Percentiles rank a stretch among this genome's conserved stretches.
Evolutionary conservation across 2,888 invertebrate species (phyloP).

Genomic region (Achlya flavicornis): DNA sequence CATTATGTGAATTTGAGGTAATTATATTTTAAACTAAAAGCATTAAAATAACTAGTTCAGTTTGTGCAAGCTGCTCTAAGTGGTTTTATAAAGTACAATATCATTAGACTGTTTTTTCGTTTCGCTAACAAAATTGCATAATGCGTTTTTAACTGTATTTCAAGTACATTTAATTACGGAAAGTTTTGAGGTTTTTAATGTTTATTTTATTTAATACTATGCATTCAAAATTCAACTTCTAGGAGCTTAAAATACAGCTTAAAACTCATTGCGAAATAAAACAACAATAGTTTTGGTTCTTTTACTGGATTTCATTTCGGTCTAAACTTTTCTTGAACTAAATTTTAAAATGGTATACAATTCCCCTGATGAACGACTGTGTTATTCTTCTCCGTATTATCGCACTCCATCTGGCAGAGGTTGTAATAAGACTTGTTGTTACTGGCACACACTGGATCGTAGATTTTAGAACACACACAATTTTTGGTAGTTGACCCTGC

Average conservation of each 20-base stretch:
- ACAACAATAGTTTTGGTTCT: slow-evolving; percentile 17
- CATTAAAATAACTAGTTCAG: background rate
- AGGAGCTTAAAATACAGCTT: no score
- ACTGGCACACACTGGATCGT: slow-evolving; percentile 64
- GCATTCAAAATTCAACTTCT: no score
- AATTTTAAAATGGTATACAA: slow-evolving; percentile 55
- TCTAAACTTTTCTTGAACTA: background rate
- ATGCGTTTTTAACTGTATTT: slow-evolving; percentile 26
- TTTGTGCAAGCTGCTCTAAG: background rate
- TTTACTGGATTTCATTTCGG: slow-evolving; percentile 18
- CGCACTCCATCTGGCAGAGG: slow-evolving; percentile 58
- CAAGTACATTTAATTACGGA: slow-evolving; percentile 25
- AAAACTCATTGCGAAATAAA: no score
- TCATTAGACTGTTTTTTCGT: slow-evolving; percentile 21
- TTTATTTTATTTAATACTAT: slow-evolving; percentile 18
- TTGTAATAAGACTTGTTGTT: slow-evolving; percentile 62
- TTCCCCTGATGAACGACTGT: slow-evolving; percentile 55
- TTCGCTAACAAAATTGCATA: slow-evolving; percentile 24
- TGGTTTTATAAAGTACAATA: slow-evolving; percentile 16
- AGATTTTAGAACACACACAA: slow-evolving; percentile 60
- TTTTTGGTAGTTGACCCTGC: slow-evolving; percentile 12
- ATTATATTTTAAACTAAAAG: background rate
- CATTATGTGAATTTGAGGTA: background rate
- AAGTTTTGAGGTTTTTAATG: slow-evolving; percentile 28
- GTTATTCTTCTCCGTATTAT: slow-evolving; percentile 23